A percentile compares a stretch with the other conserved stretches of the same genome.
phyloP scores from a whole-genome alignment of 2,113 vertebrate species.

The Butorides virescens region DNA sequence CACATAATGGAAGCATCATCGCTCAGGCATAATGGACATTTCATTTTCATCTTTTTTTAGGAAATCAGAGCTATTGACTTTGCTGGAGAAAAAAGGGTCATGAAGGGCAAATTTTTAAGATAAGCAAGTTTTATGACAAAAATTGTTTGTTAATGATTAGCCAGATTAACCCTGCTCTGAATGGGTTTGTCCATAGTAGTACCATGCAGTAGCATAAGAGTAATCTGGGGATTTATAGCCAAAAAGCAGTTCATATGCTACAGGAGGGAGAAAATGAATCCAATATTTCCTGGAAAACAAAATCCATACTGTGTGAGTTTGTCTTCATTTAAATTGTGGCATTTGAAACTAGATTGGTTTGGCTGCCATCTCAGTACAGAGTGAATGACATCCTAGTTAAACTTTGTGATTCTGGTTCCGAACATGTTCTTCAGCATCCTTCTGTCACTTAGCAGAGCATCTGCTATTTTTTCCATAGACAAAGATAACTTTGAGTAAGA shows the following conservation, averaged over 20 bases:
- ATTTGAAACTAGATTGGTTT: background rate
- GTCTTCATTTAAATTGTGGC: background rate
- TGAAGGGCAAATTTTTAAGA: background rate
- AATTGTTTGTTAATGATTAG: background rate
- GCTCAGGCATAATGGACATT: background rate
- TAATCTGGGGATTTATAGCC: background rate
- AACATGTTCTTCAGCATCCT: background rate
- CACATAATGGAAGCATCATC: rapidly evolving
- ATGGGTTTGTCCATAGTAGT: background rate
- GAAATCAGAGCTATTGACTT: background rate
- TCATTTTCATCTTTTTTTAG: background rate
- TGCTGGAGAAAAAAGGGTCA: background rate
- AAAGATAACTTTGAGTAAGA: background rate
- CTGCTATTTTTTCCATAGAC: background rate
- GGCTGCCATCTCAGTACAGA: background rate
- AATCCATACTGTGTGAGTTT: background rate
- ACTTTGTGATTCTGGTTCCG: background rate
- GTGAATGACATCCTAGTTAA: background rate
- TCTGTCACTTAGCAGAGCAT: background rate
- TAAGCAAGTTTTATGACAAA: no score
- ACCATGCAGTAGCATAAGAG: background rate
- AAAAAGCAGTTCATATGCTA: background rate
- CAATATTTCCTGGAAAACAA: background rate
- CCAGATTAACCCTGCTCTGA: background rate
- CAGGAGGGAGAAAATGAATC: background rate